Conservation (phyloP, 53 echinoderm and acorn worm genomes). For the Paracentrotus lividus region DNA sequence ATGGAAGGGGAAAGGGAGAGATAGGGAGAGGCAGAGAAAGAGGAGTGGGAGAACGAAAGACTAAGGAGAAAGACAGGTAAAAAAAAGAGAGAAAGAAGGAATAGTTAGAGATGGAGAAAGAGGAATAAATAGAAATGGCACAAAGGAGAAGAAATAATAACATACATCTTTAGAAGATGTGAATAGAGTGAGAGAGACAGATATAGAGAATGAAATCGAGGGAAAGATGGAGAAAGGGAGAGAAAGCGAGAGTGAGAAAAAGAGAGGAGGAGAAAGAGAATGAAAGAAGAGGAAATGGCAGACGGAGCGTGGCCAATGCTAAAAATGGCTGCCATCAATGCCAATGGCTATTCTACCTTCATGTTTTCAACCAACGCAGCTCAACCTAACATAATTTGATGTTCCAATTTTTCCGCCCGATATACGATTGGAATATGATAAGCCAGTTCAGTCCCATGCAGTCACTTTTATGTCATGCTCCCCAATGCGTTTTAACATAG, state of each 20-base stretch:
- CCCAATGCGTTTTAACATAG: background rate
- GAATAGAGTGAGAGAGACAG: background rate
- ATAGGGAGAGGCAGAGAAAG: background rate
- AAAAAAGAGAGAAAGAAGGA: background rate
- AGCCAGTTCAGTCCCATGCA: background rate
- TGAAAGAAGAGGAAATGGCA: background rate
- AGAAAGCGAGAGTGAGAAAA: background rate
- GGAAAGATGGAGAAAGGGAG: background rate
- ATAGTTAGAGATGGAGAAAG: background rate
- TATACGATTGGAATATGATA: constrained; percentile 1
- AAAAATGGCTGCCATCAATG: background rate
- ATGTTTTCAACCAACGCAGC: background rate
- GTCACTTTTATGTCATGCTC: background rate
- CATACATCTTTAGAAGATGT: no score
- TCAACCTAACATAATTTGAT: background rate
- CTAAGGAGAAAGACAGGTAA: background rate
- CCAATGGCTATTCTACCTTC: background rate
- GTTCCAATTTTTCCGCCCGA: constrained; percentile 17
- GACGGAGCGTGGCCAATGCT: background rate
- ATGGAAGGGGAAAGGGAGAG: background rate
- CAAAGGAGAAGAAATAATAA: background rate
- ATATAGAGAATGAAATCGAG: background rate
- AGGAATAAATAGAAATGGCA: background rate
- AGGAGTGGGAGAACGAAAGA: background rate
- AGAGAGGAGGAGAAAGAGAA: background rate